These are phyloP conservation scores for Montipora sp. DNA, from an alignment of 64 coral and sea anemone genomes.

Conservation along the genomic window DNA sequence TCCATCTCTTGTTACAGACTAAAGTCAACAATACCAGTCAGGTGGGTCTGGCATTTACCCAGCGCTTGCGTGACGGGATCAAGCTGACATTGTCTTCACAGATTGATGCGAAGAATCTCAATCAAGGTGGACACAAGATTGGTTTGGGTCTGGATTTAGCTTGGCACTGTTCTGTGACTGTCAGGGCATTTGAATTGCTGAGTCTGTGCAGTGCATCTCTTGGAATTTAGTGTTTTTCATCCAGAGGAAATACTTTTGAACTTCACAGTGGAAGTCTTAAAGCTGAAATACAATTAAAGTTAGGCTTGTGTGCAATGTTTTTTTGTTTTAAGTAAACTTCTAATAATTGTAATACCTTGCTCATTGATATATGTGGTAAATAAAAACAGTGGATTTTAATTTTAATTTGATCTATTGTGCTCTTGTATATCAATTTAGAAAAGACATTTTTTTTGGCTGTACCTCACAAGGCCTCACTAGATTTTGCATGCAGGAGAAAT, in stretches of 20 bases:
- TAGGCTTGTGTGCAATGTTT: conserved; percentile 17
- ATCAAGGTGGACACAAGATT: conserved; percentile 99
- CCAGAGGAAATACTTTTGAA: conserved; percentile 24
- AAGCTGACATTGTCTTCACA: conserved; percentile 89
- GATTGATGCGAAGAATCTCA: conserved; percentile 97
- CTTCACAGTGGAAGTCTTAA: background rate
- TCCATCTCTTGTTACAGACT: conserved; percentile 46
- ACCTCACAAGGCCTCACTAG: no score
- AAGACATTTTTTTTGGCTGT: no score
- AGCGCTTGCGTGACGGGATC: conserved; percentile 81
- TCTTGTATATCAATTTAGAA: background rate
- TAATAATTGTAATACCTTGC: background rate
- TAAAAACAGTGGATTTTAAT: background rate
- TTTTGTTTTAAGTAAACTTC: conserved; percentile 39
- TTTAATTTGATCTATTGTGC: background rate
- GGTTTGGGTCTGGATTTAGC: conserved; percentile 84
- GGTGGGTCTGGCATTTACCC: conserved; percentile 85
- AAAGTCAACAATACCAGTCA: conserved; percentile 98
- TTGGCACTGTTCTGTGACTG: background rate
- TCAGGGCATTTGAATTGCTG: background rate
- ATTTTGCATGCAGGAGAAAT: no score
- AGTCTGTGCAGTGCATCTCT: background rate
- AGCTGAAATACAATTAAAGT: conserved; percentile 31
- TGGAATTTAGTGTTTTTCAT: conserved; percentile 45
- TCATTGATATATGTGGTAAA: background rate